A percentile compares a stretch with the other conserved stretches of the same genome.
Evolutionary conservation across 2,113 vertebrate species (phyloP).

Genomic region (Bos taurus): ARS-UCD2.0 NC_037337.1:71603001-71603500

Average conservation of each 20-base stretch:
- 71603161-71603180: background rate
- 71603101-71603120: background rate
- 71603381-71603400: background rate
- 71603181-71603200: background rate
- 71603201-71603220: background rate
- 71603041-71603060: background rate
- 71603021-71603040: background rate
- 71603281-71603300: background rate
- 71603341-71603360: background rate
- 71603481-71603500: background rate
- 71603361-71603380: background rate
- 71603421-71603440: background rate
- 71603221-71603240: background rate
- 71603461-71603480: background rate
- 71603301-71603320: background rate
- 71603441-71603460: background rate
- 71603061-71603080: background rate
- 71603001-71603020: background rate
- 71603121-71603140: background rate
- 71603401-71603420: background rate
- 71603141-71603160: background rate
- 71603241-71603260: background rate
- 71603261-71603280: background rate
- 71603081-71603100: background rate
- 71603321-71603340: background rate